A percentile compares a stretch with the other conserved stretches of the same genome.
Evolutionary conservation across 2,113 vertebrate genomes (phyloP).

Genomic region (Daboia siamensis): DNA sequence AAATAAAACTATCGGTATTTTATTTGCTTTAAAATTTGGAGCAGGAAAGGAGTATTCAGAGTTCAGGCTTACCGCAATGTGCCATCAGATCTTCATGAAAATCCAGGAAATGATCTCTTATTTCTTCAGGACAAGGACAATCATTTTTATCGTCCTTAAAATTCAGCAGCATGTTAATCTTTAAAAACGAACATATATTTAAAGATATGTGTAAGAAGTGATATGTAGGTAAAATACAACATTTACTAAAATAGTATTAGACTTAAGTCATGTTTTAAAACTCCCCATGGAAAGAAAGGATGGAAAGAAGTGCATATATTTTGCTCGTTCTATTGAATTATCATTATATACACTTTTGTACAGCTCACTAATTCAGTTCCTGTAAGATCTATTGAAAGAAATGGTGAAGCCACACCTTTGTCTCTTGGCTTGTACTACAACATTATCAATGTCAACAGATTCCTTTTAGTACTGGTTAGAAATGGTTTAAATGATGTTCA

Average conservation of each 20-base stretch:
- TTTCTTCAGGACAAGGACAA: constrained; percentile 89
- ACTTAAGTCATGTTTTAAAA: not conserved
- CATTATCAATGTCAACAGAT: not conserved
- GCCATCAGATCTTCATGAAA: constrained; percentile 95
- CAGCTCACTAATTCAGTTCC: not conserved
- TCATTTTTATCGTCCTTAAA: constrained; percentile 94
- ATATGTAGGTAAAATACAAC: not conserved
- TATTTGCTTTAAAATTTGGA: not conserved
- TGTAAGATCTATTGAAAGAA: not conserved
- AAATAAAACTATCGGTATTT: not conserved
- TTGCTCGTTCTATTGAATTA: not conserved
- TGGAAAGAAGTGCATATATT: not conserved
- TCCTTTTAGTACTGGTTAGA: not conserved
- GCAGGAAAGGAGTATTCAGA: constrained; percentile 11
- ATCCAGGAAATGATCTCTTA: constrained; percentile 87
- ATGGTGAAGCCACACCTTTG: not conserved
- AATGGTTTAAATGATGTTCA: not conserved
- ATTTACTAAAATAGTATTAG: not conserved
- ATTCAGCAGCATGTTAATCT: constrained; percentile 97
- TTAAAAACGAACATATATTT: constrained; percentile 27
- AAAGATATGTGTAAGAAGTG: not conserved
- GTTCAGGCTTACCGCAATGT: constrained; percentile 81
- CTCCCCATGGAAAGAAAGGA: not conserved
- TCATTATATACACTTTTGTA: not conserved
- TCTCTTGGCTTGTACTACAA: not conserved